phyloP scores from a whole-genome alignment of 2,113 vertebrate species.

The Sylvietta virens region DNA sequence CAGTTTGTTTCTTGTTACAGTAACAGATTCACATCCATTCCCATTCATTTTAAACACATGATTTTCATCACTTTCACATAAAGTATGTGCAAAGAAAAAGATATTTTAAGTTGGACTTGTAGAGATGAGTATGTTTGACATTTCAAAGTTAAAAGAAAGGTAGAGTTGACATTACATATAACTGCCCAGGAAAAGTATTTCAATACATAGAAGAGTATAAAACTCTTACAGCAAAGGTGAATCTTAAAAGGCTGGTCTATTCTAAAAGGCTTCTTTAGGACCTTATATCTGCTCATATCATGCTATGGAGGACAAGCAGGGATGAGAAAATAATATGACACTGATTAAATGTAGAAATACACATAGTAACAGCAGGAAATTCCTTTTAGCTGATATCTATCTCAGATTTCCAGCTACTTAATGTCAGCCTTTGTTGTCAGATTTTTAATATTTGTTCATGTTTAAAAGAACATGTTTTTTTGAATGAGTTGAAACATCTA shows the following conservation, averaged over 20 bases:
- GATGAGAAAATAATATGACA: neutral
- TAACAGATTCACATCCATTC: neutral
- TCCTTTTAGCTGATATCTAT: neutral
- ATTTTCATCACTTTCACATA: neutral
- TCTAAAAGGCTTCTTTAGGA: neutral
- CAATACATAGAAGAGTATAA: neutral
- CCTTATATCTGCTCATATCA: neutral
- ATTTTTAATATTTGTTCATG: neutral
- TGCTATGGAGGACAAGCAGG: neutral
- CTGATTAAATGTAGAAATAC: neutral
- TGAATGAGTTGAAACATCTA: neutral
- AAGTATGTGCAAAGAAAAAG: neutral
- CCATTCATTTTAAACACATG: neutral
- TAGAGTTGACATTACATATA: neutral
- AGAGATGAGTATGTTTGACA: neutral
- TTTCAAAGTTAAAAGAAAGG: neutral
- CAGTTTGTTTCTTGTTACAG: neutral
- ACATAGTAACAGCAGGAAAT: neutral
- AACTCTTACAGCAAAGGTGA: neutral
- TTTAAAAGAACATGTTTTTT: neutral
- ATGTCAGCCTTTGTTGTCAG: neutral
- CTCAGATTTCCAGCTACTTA: neutral
- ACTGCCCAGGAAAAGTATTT: neutral
- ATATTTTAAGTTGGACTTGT: neutral
- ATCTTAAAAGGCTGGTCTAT: neutral